Evolutionary conservation across 2,797 vertebrate genomes (phyloP), one percentile per base, ranked within the genome.

Genomic region (Pagetopsis macropterus): DNA sequence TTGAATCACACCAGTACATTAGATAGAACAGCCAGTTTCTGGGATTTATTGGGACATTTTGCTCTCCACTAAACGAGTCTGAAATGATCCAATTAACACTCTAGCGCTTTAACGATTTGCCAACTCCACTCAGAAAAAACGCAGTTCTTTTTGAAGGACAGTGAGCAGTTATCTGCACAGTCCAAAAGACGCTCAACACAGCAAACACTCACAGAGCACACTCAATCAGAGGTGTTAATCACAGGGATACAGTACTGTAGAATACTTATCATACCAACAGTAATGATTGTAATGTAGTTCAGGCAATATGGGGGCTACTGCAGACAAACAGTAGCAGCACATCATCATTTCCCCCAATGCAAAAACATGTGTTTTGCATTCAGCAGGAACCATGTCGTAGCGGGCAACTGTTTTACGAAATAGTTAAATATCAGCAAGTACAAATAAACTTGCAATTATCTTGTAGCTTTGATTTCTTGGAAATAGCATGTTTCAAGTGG

Each of bases 31-130:
- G 77, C 48, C 41, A 72, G 27, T 84, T 83, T 72, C 7, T 64
- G 50, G 64, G 71, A 89, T 73, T 79, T 77, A 86, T 78, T 61
- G 64, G 60, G 81, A 87, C 69, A 31, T 77, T 85, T 37, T 78
- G 61, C 67, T 73, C 48, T 55, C 21, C 71, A 70, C 21, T 82
- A 78, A 86, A 87, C 37, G 33, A 71, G 76, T 76, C 71, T 72
- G 79, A 88, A 87, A 88, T 84, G 46, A 87, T 85, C 61, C 79
- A 87, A 87, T 88, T 86, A 87, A 74, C 72, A 82, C 69, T 65
- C 33, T 59, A 62, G 57, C 58, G 75, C 72, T 82, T 72, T 78
- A 91, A 85, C 43, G 65, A 79, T 81, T 70, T 45, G 46, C 33
- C 21, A 33, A 31, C 44, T 58, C 37, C 69, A 57, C 72, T 69